A percentile compares a stretch with the other conserved stretches of the same genome.
Evolutionary conservation across 2,113 vertebrate genomes (phyloP).

Genomic region (Arothron firmamentum): DNA sequence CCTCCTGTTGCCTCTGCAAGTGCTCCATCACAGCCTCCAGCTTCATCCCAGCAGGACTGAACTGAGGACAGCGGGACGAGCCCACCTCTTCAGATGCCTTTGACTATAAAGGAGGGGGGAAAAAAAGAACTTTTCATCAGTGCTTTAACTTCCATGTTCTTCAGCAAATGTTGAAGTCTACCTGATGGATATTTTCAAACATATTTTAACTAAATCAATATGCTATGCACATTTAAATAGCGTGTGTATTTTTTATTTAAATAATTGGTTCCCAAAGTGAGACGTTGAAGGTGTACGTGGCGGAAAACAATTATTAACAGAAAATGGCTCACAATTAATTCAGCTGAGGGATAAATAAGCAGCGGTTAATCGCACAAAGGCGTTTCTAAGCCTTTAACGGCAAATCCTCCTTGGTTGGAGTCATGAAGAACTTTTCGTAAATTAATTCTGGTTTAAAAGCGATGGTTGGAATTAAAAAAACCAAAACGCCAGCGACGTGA

Average conservation of each 20-base stretch:
- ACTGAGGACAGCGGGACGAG: conserved; percentile 70
- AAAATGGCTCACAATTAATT: not conserved
- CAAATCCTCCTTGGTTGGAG: no score
- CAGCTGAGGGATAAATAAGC: not conserved
- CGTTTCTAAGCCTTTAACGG: not conserved
- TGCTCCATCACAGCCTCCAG: conserved; percentile 88
- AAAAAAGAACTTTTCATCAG: not conserved
- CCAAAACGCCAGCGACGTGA: not conserved
- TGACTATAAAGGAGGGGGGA: conserved; percentile 63
- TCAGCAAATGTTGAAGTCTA: not conserved
- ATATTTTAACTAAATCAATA: no score
- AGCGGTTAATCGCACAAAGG: not conserved
- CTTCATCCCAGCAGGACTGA: conserved; percentile 76
- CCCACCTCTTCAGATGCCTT: conserved; percentile 69
- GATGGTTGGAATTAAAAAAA: no score
- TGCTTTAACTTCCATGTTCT: no score
- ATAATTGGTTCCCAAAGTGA: not conserved
- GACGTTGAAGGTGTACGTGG: not conserved
- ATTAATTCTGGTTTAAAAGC: no score
- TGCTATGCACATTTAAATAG: no score
- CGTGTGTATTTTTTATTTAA: no score
- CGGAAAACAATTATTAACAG: conserved; percentile 2
- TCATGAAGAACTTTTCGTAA: no score
- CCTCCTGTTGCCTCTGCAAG: conserved; percentile 84
- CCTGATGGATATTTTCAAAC: no score